Percentiles rank a stretch among this genome's conserved stretches.
Conservation (phyloP, 2,888 invertebrate species). For the Thereva nobilitata region DNA sequence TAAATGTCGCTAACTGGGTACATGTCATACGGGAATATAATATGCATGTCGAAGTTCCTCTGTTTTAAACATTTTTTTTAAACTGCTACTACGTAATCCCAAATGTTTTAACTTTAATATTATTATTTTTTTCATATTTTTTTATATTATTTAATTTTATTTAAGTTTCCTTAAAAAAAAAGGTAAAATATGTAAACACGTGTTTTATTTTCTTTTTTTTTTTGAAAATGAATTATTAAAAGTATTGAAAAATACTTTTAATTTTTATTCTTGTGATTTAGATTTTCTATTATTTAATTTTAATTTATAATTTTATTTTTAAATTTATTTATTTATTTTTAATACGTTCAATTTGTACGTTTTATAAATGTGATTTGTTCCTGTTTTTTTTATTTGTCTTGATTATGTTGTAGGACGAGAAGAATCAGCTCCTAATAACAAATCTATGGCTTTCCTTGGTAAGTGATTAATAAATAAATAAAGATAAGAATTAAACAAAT, state of each 20-base stretch:
- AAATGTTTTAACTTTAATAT: too few relatives aligned
- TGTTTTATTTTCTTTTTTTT: too few relatives aligned
- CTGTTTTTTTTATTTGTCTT: conserved; percentile 43
- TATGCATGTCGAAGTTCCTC: conserved; percentile 40
- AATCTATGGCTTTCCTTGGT: conserved; percentile 95
- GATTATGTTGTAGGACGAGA: conserved; percentile 79
- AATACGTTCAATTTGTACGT: conserved; percentile 26
- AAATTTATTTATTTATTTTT: conserved; percentile 18
- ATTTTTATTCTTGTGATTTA: too few relatives aligned
- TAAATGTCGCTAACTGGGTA: conserved; percentile 49
- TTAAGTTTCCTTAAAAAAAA: too few relatives aligned
- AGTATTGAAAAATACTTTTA: too few relatives aligned
- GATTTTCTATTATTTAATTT: conserved; percentile 1
- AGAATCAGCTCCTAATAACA: conserved; percentile 93
- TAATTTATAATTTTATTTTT: background rate
- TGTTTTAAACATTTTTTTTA: too few relatives aligned
- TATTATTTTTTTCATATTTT: too few relatives aligned
- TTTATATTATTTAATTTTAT: too few relatives aligned
- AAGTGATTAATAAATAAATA: conserved; percentile 65
- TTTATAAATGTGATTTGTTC: conserved; percentile 38
- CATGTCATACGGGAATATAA: conserved; percentile 48
- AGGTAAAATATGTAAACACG: too few relatives aligned
- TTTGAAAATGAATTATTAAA: too few relatives aligned
- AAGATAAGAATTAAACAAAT: conserved; percentile 51
- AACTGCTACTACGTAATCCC: too few relatives aligned